Conservation (phyloP, 2,888 invertebrate genomes). For the Pilophorus perplexus region DNA sequence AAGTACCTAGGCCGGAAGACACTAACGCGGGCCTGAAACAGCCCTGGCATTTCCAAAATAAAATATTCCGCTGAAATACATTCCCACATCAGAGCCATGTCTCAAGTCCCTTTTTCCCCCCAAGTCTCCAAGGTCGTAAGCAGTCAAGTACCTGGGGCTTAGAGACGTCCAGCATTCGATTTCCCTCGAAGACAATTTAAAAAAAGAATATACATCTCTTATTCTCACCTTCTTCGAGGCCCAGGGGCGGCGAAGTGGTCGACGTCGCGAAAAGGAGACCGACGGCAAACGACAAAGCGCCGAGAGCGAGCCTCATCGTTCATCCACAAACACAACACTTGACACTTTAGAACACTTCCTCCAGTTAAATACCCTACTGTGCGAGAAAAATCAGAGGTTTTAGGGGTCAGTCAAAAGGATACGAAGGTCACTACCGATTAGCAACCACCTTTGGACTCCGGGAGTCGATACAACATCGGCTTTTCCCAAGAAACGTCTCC, state of each 20-base stretch:
- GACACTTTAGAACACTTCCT: conserved; percentile 21
- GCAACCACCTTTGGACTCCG: neutral
- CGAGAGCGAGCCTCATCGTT: conserved; percentile 32
- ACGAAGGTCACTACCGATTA: neutral
- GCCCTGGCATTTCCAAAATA: too few species aligned
- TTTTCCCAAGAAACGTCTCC: conserved; percentile 15
- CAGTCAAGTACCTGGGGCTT: too few species aligned
- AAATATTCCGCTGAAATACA: too few species aligned
- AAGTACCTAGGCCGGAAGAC: too few species aligned
- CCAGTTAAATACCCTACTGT: too few species aligned
- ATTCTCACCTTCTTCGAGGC: conserved; percentile 31
- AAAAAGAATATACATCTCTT: too few species aligned
- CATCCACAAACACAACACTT: conserved; percentile 34
- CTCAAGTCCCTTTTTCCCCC: neutral
- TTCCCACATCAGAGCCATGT: too few species aligned
- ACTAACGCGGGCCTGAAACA: too few species aligned
- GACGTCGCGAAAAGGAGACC: conserved; percentile 20
- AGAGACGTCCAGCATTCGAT: too few species aligned
- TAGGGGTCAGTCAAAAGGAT: too few species aligned
- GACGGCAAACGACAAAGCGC: conserved; percentile 34
- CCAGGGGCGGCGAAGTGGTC: conserved; percentile 5
- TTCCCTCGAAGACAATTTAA: too few species aligned
- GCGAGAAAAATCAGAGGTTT: too few species aligned
- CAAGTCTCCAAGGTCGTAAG: conserved; percentile 10
- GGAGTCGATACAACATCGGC: conserved; percentile 17